phyloP scores from a whole-genome alignment of 2,113 vertebrate species.

The Anoplopoma fimbria region DNA sequence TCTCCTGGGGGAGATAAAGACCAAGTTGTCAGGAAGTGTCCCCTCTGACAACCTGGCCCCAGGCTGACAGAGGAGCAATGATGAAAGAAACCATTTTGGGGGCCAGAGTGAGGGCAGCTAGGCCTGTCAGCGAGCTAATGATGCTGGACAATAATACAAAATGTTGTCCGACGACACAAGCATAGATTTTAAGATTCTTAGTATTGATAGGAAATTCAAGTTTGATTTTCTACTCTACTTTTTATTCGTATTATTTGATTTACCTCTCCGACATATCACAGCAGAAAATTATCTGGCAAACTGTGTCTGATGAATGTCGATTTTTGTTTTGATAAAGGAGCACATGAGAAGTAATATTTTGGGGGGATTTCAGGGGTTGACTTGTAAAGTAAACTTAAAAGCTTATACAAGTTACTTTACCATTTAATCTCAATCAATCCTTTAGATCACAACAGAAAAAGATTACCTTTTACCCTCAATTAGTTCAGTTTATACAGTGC shows the following conservation, averaged over 20 bases:
- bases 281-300: not conserved
- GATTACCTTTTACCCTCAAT: not conserved
- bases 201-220: not conserved
- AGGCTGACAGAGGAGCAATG: constrained; percentile 58
- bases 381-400: not conserved
- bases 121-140: constrained; percentile 43
- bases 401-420: not conserved
- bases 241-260: not conserved
- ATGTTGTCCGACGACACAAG: not conserved
- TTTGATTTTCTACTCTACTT: not conserved
- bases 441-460: not conserved
- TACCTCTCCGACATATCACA: not conserved
- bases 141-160: constrained; percentile 23
- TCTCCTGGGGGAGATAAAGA: constrained; percentile 64
- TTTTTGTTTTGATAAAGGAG: not conserved
- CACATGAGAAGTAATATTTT: not conserved
- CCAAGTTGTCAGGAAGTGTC: constrained; percentile 59
- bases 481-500: not conserved
- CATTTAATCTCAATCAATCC: not conserved
- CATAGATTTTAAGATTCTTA: not conserved
- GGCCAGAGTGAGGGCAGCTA: constrained; percentile 38
- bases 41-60: constrained; percentile 56
- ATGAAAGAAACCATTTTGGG: constrained; percentile 54
- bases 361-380: not conserved
- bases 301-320: not conserved